phyloP scores from a whole-genome alignment of 2,797 vertebrate genomes.

The Cuniculus paca region DNA sequence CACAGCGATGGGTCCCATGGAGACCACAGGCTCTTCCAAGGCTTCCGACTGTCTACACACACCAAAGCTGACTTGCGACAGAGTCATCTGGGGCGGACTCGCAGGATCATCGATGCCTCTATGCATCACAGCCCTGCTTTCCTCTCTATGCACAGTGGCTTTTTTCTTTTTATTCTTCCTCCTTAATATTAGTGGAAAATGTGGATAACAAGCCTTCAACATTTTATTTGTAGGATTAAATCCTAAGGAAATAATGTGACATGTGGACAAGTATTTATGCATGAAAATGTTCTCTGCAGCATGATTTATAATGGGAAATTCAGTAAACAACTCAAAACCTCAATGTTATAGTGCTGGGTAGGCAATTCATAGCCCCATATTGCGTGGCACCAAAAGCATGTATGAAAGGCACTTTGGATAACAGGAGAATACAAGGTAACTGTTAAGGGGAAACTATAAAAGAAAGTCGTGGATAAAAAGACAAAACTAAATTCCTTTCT shows the following conservation, averaged over 20 bases:
- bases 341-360: neutral
- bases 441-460: conserved; percentile 10
- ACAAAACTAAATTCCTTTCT: no score
- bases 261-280: conserved; percentile 66
- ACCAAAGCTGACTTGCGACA: neutral
- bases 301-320: conserved; percentile 56
- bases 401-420: conserved; percentile 51
- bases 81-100: neutral
- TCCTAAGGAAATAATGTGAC: conserved; percentile 74
- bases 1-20: no score
- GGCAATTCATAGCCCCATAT: conserved; percentile 51
- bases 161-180: rapidly evolving
- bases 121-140: neutral
- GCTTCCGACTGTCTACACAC: neutral
- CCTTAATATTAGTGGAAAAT: conserved; percentile 54
- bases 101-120: neutral
- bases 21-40: neutral
- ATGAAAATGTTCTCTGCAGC: conserved; percentile 52
- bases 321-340: conserved; percentile 41
- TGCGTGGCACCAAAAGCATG: conserved; percentile 54
- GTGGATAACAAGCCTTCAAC: conserved; percentile 39
- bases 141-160: neutral
- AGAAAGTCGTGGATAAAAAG: neutral
- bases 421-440: conserved; percentile 13
- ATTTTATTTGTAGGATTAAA: conserved; percentile 69